Evolutionary conservation across 2,113 vertebrate genomes (phyloP).

Genomic region (Zosterops japonicus): DNA sequence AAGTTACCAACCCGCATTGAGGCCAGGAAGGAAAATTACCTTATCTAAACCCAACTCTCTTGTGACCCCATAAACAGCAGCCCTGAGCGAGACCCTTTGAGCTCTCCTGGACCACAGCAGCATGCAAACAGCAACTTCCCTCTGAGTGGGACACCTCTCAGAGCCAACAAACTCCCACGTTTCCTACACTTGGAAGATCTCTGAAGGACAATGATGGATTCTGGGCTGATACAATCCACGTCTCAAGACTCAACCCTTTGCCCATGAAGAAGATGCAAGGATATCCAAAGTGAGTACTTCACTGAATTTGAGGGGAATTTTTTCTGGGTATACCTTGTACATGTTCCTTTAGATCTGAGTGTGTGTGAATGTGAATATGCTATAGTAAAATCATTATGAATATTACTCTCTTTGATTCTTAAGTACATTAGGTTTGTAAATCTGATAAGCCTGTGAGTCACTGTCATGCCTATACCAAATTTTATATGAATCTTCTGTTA

Average conservation of each 20-base stretch:
- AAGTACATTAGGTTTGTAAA: neutral
- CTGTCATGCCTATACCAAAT: neutral
- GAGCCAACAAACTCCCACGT: neutral
- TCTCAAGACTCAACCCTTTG: neutral
- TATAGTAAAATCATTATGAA: neutral
- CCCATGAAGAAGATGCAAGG: accelerated
- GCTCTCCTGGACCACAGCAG: neutral
- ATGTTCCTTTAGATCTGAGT: neutral
- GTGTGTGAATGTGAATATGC: neutral
- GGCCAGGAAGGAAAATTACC: neutral
- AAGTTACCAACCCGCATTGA: accelerated
- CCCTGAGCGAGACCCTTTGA: neutral
- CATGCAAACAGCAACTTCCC: neutral
- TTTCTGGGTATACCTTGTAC: neutral
- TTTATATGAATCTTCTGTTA: neutral
- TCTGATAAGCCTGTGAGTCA: neutral
- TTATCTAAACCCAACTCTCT: accelerated
- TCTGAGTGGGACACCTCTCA: too few species aligned
- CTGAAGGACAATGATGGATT: accelerated
- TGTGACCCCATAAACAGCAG: neutral
- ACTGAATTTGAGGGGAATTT: neutral
- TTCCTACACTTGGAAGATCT: neutral
- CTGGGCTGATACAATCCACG: neutral
- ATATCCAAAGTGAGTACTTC: neutral
- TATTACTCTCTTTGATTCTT: neutral